A percentile compares a stretch with the other conserved stretches of the same genome.
Evolutionary conservation across 2,113 vertebrate genomes (phyloP).

Genomic region (Chlorodrepanis virens): DNA sequence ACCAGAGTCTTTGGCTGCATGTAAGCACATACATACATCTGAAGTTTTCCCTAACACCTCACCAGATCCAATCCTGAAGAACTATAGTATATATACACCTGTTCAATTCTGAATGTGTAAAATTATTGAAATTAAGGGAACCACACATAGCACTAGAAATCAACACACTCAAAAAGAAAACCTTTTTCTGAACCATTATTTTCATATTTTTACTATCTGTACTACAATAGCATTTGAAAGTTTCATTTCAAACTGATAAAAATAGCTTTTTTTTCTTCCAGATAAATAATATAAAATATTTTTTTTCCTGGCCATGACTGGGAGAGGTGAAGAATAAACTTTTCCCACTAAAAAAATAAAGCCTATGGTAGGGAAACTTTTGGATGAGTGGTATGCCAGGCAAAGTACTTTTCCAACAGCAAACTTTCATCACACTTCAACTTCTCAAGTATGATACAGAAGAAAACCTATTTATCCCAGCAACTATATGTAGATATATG

Average conservation of each 20-base stretch:
- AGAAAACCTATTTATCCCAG: not conserved
- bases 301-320: not conserved
- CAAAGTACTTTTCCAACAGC: not conserved
- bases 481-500: not conserved
- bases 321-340: not conserved
- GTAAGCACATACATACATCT: not conserved
- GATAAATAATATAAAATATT: not conserved
- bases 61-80: not conserved
- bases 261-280: not conserved
- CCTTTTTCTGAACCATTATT: not conserved
- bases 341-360: not conserved
- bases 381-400: not conserved
- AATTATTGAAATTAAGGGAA: not conserved
- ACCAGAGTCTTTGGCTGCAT: not conserved
- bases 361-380: not conserved
- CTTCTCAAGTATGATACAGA: not conserved
- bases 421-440: not conserved
- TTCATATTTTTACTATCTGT: not conserved
- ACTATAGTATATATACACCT: not conserved
- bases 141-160: not conserved
- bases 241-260: not conserved
- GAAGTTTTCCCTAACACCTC: not conserved
- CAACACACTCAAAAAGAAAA: not conserved
- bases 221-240: not conserved
- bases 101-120: not conserved